Conservation (phyloP, 2,888 invertebrate genomes). For the Halocaridina rubra region DNA sequence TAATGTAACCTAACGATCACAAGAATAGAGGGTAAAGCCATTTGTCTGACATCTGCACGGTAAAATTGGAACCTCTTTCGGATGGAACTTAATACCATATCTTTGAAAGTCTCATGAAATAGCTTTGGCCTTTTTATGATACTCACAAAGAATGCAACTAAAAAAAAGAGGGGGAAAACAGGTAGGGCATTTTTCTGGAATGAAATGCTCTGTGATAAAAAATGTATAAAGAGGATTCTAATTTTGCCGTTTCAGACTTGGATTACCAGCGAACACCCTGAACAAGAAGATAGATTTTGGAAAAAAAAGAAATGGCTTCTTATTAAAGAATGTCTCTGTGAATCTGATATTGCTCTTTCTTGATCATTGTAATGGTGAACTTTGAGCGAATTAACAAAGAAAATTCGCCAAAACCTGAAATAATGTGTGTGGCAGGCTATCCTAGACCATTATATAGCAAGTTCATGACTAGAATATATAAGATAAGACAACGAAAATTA, state of each 20-base stretch:
- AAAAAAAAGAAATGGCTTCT: background rate
- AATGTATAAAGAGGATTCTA: background rate
- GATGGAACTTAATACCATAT: too few relatives aligned
- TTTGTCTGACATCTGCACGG: background rate
- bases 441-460: background rate
- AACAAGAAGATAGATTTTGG: background rate
- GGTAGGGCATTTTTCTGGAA: conserved; percentile 11
- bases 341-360: too few relatives aligned
- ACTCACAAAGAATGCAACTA: background rate
- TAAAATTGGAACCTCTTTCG: background rate
- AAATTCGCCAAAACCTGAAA: conserved; percentile 41
- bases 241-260: background rate
- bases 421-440: background rate
- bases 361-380: too few relatives aligned
- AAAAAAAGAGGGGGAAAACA: background rate
- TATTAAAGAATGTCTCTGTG: too few relatives aligned
- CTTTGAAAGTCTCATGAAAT: background rate
- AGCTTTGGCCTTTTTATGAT: background rate
- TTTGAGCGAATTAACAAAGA: conserved; percentile 38
- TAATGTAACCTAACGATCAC: conserved; percentile 47
- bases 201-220: conserved; percentile 11
- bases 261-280: conserved; percentile 9
- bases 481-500: background rate
- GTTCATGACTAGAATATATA: background rate
- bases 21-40: background rate